These are phyloP conservation scores for Volucella zonaria DNA, from an alignment of 2,888 invertebrate genomes.

Conservation along the genomic window DNA sequence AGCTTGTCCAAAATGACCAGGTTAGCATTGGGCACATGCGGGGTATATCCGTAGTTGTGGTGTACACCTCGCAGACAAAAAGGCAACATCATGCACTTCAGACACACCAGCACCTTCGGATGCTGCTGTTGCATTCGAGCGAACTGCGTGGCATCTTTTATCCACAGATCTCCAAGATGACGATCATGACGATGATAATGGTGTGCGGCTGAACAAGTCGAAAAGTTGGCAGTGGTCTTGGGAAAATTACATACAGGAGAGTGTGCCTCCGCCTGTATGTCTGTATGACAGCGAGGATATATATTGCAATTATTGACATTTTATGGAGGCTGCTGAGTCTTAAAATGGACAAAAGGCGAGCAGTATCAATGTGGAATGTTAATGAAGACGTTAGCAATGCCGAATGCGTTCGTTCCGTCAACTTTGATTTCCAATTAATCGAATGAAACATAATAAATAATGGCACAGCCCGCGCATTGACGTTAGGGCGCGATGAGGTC, in stretches of 20 bases:
- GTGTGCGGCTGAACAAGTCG: conserved; percentile 18
- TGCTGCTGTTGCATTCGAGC: conserved; percentile 35
- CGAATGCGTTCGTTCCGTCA: conserved; percentile 70
- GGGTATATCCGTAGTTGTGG: background rate
- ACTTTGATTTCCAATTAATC: conserved; percentile 74
- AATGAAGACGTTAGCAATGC: conserved; percentile 73
- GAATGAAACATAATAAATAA: conserved; percentile 69
- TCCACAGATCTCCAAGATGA: conserved; percentile 40
- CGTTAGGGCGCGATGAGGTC: conserved; percentile 7
- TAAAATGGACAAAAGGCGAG: conserved; percentile 70
- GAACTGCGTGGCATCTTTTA: conserved; percentile 41
- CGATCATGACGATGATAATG: conserved; percentile 8
- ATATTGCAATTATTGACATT: conserved; percentile 69
- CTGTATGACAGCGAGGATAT: conserved; percentile 44
- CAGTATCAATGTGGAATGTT: conserved; percentile 73
- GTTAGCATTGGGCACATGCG: conserved; percentile 16
- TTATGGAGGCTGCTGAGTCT: conserved; percentile 55
- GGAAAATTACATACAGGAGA: conserved; percentile 31
- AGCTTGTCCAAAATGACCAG: conserved; percentile 29
- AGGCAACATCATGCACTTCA: conserved; percentile 43
- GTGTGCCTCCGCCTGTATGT: conserved; percentile 13
- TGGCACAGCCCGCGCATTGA: conserved; percentile 30
- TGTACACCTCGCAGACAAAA: conserved; percentile 55
- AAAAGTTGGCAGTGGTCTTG: conserved; percentile 29
- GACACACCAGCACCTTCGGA: background rate